phyloP scores from a whole-genome alignment of 2,797 vertebrate species.

The Etheostoma nigrum region DNA sequence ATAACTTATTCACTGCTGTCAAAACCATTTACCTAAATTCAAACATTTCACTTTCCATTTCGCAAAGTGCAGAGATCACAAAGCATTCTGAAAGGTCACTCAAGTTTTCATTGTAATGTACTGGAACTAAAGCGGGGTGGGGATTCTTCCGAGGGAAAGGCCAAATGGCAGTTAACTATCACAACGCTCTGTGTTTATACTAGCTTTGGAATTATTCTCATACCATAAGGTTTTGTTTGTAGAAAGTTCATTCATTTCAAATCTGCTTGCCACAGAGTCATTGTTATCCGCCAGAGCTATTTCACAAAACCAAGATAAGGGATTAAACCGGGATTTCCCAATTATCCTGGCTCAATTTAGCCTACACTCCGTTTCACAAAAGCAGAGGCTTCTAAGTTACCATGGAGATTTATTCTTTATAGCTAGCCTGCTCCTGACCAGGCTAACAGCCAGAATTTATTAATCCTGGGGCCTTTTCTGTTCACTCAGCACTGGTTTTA shows the following conservation, averaged over 20 bases:
- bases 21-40: too few species aligned
- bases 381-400: too few species aligned
- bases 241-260: neutral
- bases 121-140: neutral
- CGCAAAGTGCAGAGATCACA: neutral
- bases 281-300: neutral
- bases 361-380: too few species aligned
- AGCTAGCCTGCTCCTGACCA: too few species aligned
- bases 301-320: too few species aligned
- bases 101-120: conserved; percentile 1
- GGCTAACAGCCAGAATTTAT: too few species aligned
- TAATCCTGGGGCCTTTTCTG: too few species aligned
- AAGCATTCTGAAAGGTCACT: neutral
- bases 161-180: neutral
- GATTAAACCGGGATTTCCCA: too few species aligned
- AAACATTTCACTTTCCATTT: neutral
- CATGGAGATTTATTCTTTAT: too few species aligned
- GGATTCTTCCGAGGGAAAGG: neutral
- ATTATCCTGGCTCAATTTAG: too few species aligned
- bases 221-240: neutral
- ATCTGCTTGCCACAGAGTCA: neutral
- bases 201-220: neutral
- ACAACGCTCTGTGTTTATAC: neutral
- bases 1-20: too few species aligned
- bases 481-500: too few species aligned